Evolutionary conservation across 2,888 invertebrate species (phyloP), one percentile per base, ranked within the genome.

Genomic region (Drosophila mimica): DNA sequence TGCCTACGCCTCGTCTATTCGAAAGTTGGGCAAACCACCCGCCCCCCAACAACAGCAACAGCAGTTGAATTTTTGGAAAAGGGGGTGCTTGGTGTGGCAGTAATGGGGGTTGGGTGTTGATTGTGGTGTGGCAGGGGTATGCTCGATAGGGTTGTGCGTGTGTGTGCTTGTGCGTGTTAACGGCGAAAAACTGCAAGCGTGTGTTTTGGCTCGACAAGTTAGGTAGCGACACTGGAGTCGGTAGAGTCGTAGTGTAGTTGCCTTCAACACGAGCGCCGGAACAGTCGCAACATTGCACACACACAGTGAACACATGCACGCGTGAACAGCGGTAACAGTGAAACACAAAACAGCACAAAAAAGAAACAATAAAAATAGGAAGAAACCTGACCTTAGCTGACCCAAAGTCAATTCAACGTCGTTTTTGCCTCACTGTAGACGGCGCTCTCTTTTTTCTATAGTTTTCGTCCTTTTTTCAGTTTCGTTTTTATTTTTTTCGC

Each of bases 101-200:
- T 25, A 20, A 33, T 31, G 17, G 31, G 25, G 34, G 17, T 28
- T 7, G 38, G 17, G 13, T 17, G 17, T 34, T 48, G 17, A 0
- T 15, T 17, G 15, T 43, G 25, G 25, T n/a, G n/a, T n/a, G 25
- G 46, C 46, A 46, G 28, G n/a, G 28, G 54, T 38, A 28, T 20
- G 46, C 40, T 48, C 28, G 49, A n/a, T 31, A 57, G 49, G 49
- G 20, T 17, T 15, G 49, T 34, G 20, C 9, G 17, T 33, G 52
- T 25, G 34, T 11, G 36, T 43, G 36, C 8, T 28, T 53, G 33
- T 38, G 51, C 25, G 72, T 65, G 59, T 59, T 56, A 58, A 64
- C 69, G 63, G 52, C 71, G 88, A 76, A 85, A 74, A 85, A 83
- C 68, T 83, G 88, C 86, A 88, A 75, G 86, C 88, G 65, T 68